These are phyloP conservation scores for Dascyllus trimaculatus DNA, from an alignment of 2,113 vertebrate species.

Conservation along the genomic window DNA sequence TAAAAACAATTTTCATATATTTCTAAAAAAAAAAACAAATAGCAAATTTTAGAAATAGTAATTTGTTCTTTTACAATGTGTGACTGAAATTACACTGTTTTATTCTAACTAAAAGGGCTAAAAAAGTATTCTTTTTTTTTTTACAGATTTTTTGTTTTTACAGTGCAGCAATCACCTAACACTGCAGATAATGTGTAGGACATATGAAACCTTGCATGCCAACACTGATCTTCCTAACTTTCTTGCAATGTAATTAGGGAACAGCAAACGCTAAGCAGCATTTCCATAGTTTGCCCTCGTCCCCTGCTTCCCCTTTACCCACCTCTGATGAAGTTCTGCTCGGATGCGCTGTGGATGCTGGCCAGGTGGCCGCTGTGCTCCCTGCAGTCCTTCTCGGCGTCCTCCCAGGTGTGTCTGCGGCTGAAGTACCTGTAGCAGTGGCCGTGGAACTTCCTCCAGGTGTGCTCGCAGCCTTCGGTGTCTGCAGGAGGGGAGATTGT, in stretches of 20 bases:
- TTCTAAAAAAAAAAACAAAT: too few relatives aligned
- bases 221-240: conserved; percentile 10
- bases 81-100: too few relatives aligned
- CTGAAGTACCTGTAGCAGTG: conserved; percentile 94
- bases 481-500: conserved; percentile 78
- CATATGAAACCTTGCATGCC: background rate
- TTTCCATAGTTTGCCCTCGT: background rate
- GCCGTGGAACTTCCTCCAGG: conserved; percentile 96
- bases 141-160: too few relatives aligned
- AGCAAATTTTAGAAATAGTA: too few relatives aligned
- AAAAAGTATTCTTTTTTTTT: too few relatives aligned
- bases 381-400: conserved; percentile 92
- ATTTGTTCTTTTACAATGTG: too few relatives aligned
- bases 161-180: too few relatives aligned
- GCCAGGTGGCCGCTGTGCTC: conserved; percentile 91
- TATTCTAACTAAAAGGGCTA: too few relatives aligned
- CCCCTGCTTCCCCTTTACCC: conserved; percentile 49
- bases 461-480: conserved; percentile 93
- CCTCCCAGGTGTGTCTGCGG: conserved; percentile 93
- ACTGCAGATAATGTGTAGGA: too few relatives aligned
- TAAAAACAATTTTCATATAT: too few relatives aligned
- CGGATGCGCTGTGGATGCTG: conserved; percentile 90
- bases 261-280: conserved; percentile 1
- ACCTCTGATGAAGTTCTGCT: conserved; percentile 93
- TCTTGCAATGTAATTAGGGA: conserved; percentile 19